phyloP scores from a whole-genome alignment of 2,888 invertebrate genomes.

The Dilophus febrilis region DNA sequence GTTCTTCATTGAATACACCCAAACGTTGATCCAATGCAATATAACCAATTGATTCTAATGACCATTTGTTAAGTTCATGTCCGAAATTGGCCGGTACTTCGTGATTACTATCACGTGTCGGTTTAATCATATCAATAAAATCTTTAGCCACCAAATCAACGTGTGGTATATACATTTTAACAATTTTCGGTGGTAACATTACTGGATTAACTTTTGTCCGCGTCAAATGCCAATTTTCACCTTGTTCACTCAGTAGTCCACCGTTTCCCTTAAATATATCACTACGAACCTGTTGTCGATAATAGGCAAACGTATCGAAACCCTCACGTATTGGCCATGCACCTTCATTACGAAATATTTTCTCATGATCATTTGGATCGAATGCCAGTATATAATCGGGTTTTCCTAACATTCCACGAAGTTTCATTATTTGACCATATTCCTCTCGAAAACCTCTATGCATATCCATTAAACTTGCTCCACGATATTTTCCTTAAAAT shows the following conservation, averaged over 20 bases:
- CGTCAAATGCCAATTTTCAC: constrained; percentile 43
- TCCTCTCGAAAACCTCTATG: constrained; percentile 7
- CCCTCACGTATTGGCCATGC: constrained; percentile 30
- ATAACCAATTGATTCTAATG: constrained; percentile 34
- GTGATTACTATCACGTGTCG: constrained; percentile 13
- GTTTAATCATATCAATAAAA: constrained; percentile 16
- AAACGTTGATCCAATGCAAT: constrained; percentile 27
- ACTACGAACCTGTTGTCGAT: constrained; percentile 25
- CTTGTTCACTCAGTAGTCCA: constrained; percentile 9
- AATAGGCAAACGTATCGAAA: constrained; percentile 28
- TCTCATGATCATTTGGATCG: constrained; percentile 34
- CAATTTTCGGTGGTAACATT: constrained; percentile 40
- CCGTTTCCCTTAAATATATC: constrained; percentile 21
- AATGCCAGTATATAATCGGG: constrained; percentile 29
- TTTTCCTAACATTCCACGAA: constrained; percentile 27
- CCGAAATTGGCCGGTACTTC: constrained; percentile 32
- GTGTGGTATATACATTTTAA: constrained; percentile 32
- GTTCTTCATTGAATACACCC: constrained; percentile 5
- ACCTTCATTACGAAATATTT: constrained; percentile 31
- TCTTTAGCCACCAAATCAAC: constrained; percentile 31
- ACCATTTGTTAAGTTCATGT: constrained; percentile 28
- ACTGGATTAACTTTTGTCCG: constrained; percentile 45
- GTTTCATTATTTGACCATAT: constrained; percentile 29
- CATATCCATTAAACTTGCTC: neutral
- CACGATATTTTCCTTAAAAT: no score